Base-by-base conservation (phyloP, 2,797 vertebrate genomes). In the Geotrypetes seraphini region DNA sequence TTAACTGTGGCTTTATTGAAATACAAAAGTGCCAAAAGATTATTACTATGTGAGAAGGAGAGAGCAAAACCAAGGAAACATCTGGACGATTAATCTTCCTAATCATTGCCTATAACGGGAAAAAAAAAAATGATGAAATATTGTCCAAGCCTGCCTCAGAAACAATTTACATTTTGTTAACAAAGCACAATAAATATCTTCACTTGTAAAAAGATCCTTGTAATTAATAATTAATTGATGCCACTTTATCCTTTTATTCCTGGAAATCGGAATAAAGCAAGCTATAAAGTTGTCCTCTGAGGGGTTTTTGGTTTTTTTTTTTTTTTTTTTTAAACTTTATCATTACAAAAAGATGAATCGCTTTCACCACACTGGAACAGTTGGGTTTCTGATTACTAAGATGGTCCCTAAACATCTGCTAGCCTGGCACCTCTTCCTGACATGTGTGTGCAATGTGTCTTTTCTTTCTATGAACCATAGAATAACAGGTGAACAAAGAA, bases 61-160 rank as follows among this genome's bases (percentile, higher is more conserved):
- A 81, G 75, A 79, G 77, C 78, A 83, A 81, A 78, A 57, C 79
- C 65, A 80, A 81, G 83, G 76, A 84, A 86, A 86, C 83, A 87
- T 85, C 83, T 87, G 83, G 80, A 63, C 77, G 75, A 82, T 87
- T 79, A 78, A 83, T 84, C 74, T 82, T 70, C 71, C 65, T 50
- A 48, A 47, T 49, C 40, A 56, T 57, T 47, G 20, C 43, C 34
- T 53, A 39, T 40, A 52, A 37, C 22, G 17, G 46, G 44, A 47
- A 49, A 40, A 58, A 60, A n/a, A n/a, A n/a, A 60, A 69, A 52
- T 47, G 19, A 41, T 34, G 16, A 48, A 38, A 52, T 58, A 41
- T 47, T 60, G 54, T 43, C 49, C 31, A 47, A 53, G 29, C 13
- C 35, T 48, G 33, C 7, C 31, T 36, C 31, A 23, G 43, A 63